Evolutionary conservation across 2,113 vertebrate genomes (phyloP).

Genomic region (Xenopus borealis): DNA sequence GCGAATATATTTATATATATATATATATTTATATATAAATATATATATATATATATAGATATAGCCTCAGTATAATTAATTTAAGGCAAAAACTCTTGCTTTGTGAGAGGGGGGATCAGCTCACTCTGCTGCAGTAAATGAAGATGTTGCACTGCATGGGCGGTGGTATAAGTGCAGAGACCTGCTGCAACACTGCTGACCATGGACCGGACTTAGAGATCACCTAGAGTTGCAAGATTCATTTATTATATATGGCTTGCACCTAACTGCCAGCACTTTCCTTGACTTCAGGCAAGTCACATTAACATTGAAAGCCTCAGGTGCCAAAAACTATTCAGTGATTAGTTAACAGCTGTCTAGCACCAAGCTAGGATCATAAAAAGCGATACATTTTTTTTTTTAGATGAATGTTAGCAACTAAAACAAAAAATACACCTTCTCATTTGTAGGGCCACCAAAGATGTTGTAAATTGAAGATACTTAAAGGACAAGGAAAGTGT

Average conservation of each 20-base stretch:
- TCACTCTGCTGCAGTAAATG: background rate
- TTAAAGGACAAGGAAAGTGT: too few species aligned
- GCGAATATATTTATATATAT: too few species aligned
- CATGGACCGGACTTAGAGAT: background rate
- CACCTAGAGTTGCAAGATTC: background rate
- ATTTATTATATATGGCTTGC: background rate
- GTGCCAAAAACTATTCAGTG: background rate
- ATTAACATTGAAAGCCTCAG: constrained; percentile 18
- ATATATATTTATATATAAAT: background rate
- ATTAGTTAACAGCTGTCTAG: background rate
- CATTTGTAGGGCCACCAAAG: too few species aligned
- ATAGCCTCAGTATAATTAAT: background rate
- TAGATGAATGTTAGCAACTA: too few species aligned
- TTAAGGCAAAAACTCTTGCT: background rate
- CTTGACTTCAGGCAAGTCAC: background rate
- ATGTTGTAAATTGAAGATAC: too few species aligned
- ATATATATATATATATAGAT: constrained; percentile 19
- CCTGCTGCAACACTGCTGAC: too few species aligned
- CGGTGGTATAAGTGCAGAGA: background rate
- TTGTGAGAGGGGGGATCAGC: background rate
- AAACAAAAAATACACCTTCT: too few species aligned
- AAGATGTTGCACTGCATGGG: background rate
- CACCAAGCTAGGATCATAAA: too few species aligned
- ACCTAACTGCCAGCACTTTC: background rate
- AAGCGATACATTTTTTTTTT: too few species aligned